A percentile compares a stretch with the other conserved stretches of the same genome.
phyloP scores from a whole-genome alignment of 53 echinoderm and acorn worm species.

The Hippasteria phrygiana region DNA sequence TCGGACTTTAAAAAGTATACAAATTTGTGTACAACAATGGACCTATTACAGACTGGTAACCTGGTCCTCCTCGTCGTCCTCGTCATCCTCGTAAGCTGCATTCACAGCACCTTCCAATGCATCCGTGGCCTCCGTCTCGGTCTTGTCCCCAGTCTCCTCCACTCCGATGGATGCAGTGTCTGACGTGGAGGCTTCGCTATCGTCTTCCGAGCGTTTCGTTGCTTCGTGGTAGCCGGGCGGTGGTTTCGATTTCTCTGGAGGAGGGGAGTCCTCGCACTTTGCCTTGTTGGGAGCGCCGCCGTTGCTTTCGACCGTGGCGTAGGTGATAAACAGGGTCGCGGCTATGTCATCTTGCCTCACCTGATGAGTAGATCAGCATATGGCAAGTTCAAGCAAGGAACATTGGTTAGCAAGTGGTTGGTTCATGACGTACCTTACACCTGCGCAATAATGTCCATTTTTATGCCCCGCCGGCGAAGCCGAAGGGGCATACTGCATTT shows the following conservation, averaged over 20 bases:
- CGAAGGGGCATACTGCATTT: too few relatives aligned
- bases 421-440: too few relatives aligned
- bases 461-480: too few relatives aligned
- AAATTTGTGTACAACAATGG: too few relatives aligned
- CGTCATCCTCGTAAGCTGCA: conserved; percentile 64
- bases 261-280: conserved; percentile 18
- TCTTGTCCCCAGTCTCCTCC: neutral
- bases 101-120: conserved; percentile 74
- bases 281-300: neutral
- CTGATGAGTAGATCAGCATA: too few relatives aligned
- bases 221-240: conserved; percentile 42
- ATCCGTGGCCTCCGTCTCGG: conserved; percentile 53
- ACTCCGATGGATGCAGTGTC: conserved; percentile 20
- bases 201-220: neutral
- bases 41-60: conserved; percentile 44
- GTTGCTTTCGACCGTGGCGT: conserved; percentile 56
- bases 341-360: conserved; percentile 33
- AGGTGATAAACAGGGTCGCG: conserved; percentile 21
- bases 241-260: neutral
- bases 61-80: conserved; percentile 5
- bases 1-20: too few relatives aligned
- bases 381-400: too few relatives aligned
- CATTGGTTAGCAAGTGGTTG: too few relatives aligned
- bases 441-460: too few relatives aligned
- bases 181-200: neutral